Percentiles rank a stretch among this genome's conserved stretches.
These are phyloP conservation scores for Thecocarcelia acutangulata DNA, from an alignment of 2,888 invertebrate genomes.

Conservation along the genomic window DNA sequence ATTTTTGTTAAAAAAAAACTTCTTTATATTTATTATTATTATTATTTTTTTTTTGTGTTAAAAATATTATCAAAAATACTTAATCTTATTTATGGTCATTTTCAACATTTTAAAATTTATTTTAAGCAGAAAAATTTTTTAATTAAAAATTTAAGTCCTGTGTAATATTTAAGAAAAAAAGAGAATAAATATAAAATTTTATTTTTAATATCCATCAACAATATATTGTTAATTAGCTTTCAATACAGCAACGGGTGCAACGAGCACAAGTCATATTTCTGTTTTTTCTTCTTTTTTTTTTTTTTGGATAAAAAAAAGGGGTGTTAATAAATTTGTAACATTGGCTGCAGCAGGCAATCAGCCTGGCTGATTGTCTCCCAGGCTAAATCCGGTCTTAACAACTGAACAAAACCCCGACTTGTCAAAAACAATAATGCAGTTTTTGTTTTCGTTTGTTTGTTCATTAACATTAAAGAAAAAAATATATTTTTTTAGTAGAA, in stretches of 20 bases:
- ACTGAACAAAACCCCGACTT: neutral
- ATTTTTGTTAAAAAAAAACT: neutral
- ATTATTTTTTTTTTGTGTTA: neutral
- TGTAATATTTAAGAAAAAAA: conserved; percentile 27
- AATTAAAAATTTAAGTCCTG: conserved; percentile 59
- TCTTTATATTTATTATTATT: conserved; percentile 5
- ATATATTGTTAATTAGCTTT: conserved; percentile 59
- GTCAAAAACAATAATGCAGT: conserved; percentile 30
- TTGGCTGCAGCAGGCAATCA: conserved; percentile 19
- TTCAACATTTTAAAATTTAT: conserved; percentile 1
- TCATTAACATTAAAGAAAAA: conserved; percentile 11
- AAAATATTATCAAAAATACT: conserved; percentile 52
- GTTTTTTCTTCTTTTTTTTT: too few relatives aligned
- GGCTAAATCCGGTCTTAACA: conserved; percentile 44
- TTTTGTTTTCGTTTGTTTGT: conserved; percentile 15
- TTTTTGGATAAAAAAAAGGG: conserved; percentile 21
- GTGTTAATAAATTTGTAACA: conserved; percentile 54
- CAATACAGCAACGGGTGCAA: conserved; percentile 10
- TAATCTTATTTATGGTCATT: conserved; percentile 46
- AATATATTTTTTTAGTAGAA: conserved; percentile 21
- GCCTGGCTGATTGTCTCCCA: neutral
- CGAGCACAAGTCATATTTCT: conserved; percentile 19
- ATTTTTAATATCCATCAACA: conserved; percentile 33
- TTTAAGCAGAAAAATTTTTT: conserved; percentile 29
- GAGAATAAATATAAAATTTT: conserved; percentile 15